Evolutionary conservation across 2,113 vertebrate species (phyloP).

Genomic region (Tachysurus fulvidraco): DNA sequence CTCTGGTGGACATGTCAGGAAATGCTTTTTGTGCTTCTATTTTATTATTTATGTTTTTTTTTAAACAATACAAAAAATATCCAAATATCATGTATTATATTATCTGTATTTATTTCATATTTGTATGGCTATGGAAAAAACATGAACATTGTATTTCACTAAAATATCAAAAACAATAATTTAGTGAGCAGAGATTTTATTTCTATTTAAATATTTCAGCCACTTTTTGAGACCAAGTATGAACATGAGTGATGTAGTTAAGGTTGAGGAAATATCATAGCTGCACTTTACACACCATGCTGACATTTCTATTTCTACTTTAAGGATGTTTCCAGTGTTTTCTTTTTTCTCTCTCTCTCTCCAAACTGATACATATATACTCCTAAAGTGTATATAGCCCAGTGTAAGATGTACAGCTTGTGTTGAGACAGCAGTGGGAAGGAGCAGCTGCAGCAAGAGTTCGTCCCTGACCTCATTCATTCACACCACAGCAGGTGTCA

Average conservation of each 20-base stretch:
- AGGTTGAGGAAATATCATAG: background rate
- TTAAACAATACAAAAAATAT: background rate
- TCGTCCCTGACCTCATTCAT: slow-evolving; percentile 76
- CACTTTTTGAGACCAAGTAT: background rate
- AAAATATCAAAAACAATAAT: background rate
- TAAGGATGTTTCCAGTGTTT: background rate
- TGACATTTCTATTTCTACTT: background rate
- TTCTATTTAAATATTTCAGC: no score
- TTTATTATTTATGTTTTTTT: background rate
- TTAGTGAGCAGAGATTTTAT: background rate
- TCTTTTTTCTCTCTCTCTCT: no score
- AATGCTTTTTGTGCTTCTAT: slow-evolving; percentile 3
- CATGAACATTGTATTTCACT: background rate
- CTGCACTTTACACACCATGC: background rate
- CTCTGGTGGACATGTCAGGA: slow-evolving; percentile 68
- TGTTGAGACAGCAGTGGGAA: slow-evolving; percentile 65
- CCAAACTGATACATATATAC: no score
- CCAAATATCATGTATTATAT: background rate
- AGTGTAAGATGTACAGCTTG: slow-evolving; percentile 36
- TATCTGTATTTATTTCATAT: background rate
- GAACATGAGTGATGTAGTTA: background rate
- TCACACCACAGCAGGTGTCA: slow-evolving; percentile 73
- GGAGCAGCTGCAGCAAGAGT: slow-evolving; percentile 73
- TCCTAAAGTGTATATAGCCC: background rate
- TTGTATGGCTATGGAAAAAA: background rate